Base-by-base conservation (phyloP, 2,113 vertebrate genomes). In the Panthera uncia region DNA sequence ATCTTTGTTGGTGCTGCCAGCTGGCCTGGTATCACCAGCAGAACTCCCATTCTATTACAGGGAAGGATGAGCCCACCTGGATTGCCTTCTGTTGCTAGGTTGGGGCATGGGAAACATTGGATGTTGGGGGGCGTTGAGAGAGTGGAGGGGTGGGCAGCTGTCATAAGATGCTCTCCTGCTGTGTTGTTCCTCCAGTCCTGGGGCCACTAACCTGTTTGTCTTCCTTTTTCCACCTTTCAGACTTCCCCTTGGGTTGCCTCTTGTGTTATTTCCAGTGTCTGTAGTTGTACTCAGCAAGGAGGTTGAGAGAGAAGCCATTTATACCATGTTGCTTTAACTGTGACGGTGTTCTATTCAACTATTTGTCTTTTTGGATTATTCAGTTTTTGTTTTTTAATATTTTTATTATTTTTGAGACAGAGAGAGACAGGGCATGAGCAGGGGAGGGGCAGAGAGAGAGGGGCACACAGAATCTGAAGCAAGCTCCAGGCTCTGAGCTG, bases 211-310 rank as follows among this genome's bases (percentile, higher is more conserved):
- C 41, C 31, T 65, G 57, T 92, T 89, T 1, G 19, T 29, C 23
- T 95, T 92, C 69, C 66, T 92, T 92, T 92, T 92, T 21, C 45
- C 27, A 55, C 73, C 45, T 78, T 97, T 89, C 63, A 21, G 41
- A 74, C 33, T 93, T 94, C 63, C 92, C 29, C 57, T 95, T 85
- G 76, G 18, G 33, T 65, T 83, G 52, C n/a, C 33, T 86, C 50
- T 91, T 88, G n/a, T 83, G 18, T 93, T 96, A 48, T 84, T 94
- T 95, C 48, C 27, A 91, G 78, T 19, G 38, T 48, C 86, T 94
- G 31, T 73, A 79, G 71, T 85, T 96, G 48, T 85, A 45, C 73
- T 95, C 81, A 76, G 48, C 25, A 89, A 57, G 57, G 66, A 73
- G 52, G 21, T 83, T 36, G 65, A 23, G 9, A 52, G 27, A 85